A percentile compares a stretch with the other conserved stretches of the same genome.
Evolutionary conservation across 1,140 invertebrate genomes (phyloP).

Genomic region (Penaeus vannamei): DNA sequence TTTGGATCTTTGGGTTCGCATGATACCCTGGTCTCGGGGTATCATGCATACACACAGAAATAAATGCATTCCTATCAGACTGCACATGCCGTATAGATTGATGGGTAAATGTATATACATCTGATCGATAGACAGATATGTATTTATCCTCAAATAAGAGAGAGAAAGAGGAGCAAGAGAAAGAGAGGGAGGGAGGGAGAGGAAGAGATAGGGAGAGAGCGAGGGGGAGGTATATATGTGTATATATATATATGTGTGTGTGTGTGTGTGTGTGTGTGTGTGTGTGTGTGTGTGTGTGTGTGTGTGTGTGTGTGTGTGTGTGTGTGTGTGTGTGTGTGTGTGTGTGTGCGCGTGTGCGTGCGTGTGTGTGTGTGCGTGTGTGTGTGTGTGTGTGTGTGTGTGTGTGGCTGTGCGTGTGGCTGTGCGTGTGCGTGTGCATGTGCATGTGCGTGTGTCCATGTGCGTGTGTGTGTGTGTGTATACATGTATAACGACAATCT

Average conservation of each 20-base stretch:
- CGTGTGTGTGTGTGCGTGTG: background rate
- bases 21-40: no score
- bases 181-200: background rate
- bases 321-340: background rate
- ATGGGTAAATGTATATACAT: no score
- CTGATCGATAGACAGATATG: no score
- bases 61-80: no score
- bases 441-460: background rate
- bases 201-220: background rate
- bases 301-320: background rate
- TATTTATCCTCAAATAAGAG: no score
- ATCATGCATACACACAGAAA: no score
- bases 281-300: no score
- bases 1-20: no score
- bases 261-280: no score
- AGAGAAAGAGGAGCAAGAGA: background rate
- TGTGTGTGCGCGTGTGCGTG: background rate
- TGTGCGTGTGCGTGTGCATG: background rate
- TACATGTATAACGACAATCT: no score
- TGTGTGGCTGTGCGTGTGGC: background rate
- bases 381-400: slow-evolving; percentile 26
- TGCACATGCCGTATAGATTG: no score
- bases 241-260: no score
- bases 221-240: background rate
- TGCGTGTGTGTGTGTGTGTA: slow-evolving; percentile 14